Conservation (phyloP, 2,797 vertebrate species). For the Pteropus rufus region DNA sequence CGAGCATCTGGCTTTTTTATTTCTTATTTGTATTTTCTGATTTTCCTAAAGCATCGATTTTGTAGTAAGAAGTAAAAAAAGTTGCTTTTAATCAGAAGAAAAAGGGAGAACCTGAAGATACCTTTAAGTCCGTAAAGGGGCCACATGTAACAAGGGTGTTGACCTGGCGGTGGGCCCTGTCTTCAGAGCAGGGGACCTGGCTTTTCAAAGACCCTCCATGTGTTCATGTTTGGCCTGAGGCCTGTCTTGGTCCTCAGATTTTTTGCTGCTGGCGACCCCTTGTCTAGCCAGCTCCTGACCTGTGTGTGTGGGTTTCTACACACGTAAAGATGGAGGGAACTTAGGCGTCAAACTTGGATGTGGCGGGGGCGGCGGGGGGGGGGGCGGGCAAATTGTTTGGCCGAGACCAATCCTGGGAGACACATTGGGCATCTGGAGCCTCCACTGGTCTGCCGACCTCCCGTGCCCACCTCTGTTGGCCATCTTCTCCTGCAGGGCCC, state of each 20-base stretch:
- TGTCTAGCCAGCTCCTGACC: neutral
- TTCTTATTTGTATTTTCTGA: neutral
- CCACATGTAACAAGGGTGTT: neutral
- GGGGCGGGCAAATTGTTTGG: neutral
- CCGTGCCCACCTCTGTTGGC: neutral
- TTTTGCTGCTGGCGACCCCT: neutral
- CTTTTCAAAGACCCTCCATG: neutral
- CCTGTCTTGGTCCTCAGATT: neutral
- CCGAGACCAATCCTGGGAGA: neutral
- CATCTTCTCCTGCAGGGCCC: neutral
- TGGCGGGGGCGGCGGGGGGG: neutral
- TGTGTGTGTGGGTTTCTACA: neutral
- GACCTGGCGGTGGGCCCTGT: no score
- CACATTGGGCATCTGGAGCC: neutral
- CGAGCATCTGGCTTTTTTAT: neutral
- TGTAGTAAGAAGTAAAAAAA: neutral
- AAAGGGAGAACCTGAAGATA: no score
- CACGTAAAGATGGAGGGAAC: neutral
- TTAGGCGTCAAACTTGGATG: neutral
- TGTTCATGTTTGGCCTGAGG: neutral
- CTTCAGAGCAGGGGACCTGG: neutral
- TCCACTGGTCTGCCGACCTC: neutral
- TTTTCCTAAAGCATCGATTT: neutral
- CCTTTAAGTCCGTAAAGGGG: neutral
- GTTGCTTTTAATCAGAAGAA: no score